phyloP scores from a whole-genome alignment of 35 echinoderm and acorn worm genomes.

The Lytechinus variegatus region DNA sequence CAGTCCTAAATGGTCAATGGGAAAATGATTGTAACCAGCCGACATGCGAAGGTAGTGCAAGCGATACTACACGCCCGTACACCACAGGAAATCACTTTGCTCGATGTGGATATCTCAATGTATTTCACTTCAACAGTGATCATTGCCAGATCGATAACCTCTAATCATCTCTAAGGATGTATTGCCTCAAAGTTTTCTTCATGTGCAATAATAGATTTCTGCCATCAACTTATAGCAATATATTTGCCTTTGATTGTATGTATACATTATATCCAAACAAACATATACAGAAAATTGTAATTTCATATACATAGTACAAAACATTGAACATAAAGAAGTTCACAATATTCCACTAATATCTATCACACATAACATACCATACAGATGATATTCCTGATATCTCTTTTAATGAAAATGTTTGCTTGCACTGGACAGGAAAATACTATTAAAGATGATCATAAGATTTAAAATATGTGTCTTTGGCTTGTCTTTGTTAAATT shows the following conservation, averaged over 20 bases:
- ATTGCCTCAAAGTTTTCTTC: not conserved
- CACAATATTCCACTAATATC: too few relatives aligned
- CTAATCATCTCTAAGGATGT: not conserved
- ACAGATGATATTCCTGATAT: not conserved
- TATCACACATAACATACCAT: too few relatives aligned
- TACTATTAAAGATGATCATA: not conserved
- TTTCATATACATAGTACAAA: too few relatives aligned
- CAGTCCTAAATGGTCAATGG: conserved; percentile 55
- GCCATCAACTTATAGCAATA: too few relatives aligned
- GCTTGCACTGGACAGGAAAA: not conserved
- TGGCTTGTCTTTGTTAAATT: not conserved
- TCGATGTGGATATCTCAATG: conserved; percentile 76
- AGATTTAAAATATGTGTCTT: not conserved
- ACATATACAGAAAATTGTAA: too few relatives aligned
- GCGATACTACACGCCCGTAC: conserved; percentile 60
- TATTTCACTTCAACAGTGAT: conserved; percentile 63
- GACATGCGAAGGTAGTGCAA: conserved; percentile 48
- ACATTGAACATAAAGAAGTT: too few relatives aligned
- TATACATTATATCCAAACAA: too few relatives aligned
- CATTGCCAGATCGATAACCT: conserved; percentile 51
- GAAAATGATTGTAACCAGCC: conserved; percentile 59
- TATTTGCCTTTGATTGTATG: too few relatives aligned
- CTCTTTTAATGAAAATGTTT: not conserved
- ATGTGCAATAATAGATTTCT: not conserved
- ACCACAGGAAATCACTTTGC: conserved; percentile 75